Percentiles rank a stretch among this genome's conserved stretches.
phyloP scores from a whole-genome alignment of 2,113 vertebrate genomes.

The Callipepla californica region DNA sequence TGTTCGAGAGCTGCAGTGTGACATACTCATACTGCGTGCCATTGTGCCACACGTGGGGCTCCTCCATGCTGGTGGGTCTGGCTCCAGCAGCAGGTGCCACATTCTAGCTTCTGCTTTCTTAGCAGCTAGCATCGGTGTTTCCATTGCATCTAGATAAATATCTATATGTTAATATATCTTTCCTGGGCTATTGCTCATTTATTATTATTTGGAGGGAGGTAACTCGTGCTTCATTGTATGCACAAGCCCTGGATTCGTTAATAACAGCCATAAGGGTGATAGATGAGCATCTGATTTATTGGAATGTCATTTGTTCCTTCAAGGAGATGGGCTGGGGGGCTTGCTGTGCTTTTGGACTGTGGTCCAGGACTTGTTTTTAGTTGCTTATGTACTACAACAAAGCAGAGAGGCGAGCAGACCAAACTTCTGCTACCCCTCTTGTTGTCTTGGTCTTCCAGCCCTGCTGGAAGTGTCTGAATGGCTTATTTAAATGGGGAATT shows the following conservation, averaged over 20 bases:
- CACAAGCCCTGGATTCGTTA: neutral
- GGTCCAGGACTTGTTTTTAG: neutral
- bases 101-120: neutral
- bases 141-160: neutral
- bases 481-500: neutral
- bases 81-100: neutral
- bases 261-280: neutral
- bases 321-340: no score
- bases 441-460: neutral
- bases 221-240: neutral
- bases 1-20: neutral
- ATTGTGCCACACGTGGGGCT: neutral
- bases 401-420: neutral
- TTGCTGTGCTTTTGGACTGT: neutral
- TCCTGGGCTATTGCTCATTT: neutral
- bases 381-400: neutral
- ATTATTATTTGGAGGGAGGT: neutral
- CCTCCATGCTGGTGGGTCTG: neutral
- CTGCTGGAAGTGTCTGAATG: neutral
- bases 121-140: neutral
- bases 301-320: no score
- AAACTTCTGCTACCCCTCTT: neutral
- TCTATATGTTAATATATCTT: neutral
- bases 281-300: neutral
- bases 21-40: no score